These are phyloP conservation scores for Gandaritis pyraliata DNA, from an alignment of 2,888 invertebrate species.

Conservation along the genomic window DNA sequence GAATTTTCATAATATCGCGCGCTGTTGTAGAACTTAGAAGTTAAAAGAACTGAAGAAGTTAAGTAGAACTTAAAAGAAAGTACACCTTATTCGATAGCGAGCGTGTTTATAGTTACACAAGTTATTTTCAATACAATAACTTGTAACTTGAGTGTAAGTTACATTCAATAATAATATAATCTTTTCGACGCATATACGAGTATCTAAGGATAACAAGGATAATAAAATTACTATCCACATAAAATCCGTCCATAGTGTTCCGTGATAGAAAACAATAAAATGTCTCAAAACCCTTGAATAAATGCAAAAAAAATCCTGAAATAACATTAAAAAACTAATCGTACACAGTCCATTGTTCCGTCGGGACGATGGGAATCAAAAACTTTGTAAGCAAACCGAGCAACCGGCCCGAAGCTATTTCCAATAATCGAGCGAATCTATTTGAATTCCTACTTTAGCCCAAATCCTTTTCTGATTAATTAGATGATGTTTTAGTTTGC, in stretches of 20 bases:
- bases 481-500: conserved; percentile 40
- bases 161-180: no score
- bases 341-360: conserved; percentile 41
- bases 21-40: conserved; percentile 4
- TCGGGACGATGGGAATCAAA: conserved; percentile 47
- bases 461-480: conserved; percentile 46
- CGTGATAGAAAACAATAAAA: no score
- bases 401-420: conserved; percentile 48
- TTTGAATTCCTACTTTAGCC: conserved; percentile 47
- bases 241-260: no score
- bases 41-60: not conserved
- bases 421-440: conserved; percentile 56
- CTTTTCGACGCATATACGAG: no score
- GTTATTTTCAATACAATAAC: not conserved
- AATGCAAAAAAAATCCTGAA: conserved; percentile 28
- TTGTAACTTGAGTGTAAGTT: not conserved
- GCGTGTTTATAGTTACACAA: not conserved
- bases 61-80: not conserved
- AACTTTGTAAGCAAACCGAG: conserved; percentile 54
- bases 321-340: conserved; percentile 29
- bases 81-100: conserved; percentile 5
- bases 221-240: no score
- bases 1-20: conserved; percentile 22
- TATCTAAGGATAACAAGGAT: no score
- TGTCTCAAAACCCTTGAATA: not conserved